Evolutionary conservation across 2,113 vertebrate species (phyloP).

Genomic region (Neodontobutis hainanensis): DNA sequence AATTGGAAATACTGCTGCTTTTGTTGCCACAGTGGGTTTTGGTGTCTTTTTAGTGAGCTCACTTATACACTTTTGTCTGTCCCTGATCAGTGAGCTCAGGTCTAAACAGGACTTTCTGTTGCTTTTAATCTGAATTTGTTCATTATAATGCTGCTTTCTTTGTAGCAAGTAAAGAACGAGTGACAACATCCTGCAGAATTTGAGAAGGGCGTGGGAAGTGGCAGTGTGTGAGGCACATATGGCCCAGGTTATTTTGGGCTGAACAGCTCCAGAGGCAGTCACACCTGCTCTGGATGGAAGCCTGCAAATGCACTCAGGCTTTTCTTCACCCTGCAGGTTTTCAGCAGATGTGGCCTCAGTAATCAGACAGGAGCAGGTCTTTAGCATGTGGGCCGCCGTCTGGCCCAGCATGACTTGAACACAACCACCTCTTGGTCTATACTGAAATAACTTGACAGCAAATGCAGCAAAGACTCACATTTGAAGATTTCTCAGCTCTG

Average conservation of each 20-base stretch:
- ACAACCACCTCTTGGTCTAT: not conserved
- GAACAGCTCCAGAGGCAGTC: slow-evolving; percentile 46
- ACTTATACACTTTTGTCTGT: no score
- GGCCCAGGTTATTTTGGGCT: slow-evolving; percentile 49
- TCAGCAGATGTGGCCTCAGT: slow-evolving; percentile 50
- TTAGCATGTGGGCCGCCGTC: slow-evolving; percentile 7
- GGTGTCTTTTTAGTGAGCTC: no score
- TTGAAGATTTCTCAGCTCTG: no score
- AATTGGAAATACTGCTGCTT: no score
- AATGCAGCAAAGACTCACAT: no score
- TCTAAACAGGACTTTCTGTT: no score
- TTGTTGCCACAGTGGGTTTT: no score
- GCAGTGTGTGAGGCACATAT: slow-evolving; percentile 29
- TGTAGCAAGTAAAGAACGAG: not conserved
- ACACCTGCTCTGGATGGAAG: slow-evolving; percentile 63
- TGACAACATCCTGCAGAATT: no score
- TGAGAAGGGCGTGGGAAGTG: not conserved
- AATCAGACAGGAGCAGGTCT: slow-evolving; percentile 27
- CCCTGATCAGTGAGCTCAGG: no score
- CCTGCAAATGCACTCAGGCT: slow-evolving; percentile 38
- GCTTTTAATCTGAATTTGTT: slow-evolving; percentile 48
- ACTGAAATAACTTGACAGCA: no score
- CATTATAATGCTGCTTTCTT: slow-evolving; percentile 44
- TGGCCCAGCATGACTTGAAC: not conserved
- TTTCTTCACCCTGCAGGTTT: slow-evolving; percentile 35